Evolutionary conservation across 2,113 vertebrate genomes (phyloP).

Genomic region (Cnemophilus loriae): DNA sequence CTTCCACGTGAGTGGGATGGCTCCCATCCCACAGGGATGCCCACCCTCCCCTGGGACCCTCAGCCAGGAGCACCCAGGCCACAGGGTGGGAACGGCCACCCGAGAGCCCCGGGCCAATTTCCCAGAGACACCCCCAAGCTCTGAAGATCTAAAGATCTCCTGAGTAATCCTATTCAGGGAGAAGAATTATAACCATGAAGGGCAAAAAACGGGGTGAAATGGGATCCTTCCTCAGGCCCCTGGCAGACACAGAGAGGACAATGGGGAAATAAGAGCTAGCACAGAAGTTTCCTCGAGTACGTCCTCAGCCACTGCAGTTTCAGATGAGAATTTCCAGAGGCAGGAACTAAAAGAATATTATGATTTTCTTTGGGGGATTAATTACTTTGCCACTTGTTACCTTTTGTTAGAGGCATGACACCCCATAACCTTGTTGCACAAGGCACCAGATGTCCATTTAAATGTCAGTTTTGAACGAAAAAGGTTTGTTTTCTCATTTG

Average conservation of each 20-base stretch:
- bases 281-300: conserved; percentile 12
- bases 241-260: neutral
- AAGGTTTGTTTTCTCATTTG: neutral
- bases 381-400: conserved; percentile 20
- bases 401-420: conserved; percentile 26
- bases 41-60: rapidly evolving
- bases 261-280: conserved; percentile 13
- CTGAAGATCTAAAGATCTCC: conserved; percentile 31
- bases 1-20: neutral
- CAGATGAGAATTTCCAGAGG: conserved; percentile 43
- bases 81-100: neutral
- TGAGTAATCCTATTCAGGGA: conserved; percentile 42
- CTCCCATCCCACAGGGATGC: neutral
- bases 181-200: conserved; percentile 46
- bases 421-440: neutral
- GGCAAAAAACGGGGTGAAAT: conserved; percentile 23
- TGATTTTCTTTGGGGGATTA: conserved; percentile 42
- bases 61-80: neutral
- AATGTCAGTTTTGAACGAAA: neutral
- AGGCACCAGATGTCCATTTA: conserved; percentile 33
- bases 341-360: conserved; percentile 25
- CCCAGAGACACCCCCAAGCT: neutral
- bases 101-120: neutral
- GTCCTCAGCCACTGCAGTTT: neutral
- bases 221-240: conserved; percentile 27